Conservation (phyloP, 2,113 vertebrate species). For the Saccopteryx bilineata region DNA sequence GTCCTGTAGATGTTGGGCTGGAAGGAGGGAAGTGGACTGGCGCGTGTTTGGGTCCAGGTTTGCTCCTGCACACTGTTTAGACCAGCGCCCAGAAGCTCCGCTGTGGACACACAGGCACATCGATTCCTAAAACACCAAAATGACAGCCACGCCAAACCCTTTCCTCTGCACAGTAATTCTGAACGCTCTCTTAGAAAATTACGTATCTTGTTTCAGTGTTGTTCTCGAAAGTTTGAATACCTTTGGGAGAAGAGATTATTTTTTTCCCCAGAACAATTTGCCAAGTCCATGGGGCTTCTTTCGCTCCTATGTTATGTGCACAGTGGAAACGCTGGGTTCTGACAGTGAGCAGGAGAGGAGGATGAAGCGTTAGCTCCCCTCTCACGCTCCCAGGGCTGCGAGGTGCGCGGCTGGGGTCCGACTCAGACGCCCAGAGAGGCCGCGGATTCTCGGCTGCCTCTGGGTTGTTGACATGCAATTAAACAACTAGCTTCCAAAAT, state of each 20-base stretch:
- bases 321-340: background rate
- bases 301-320: background rate
- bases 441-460: background rate
- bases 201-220: background rate
- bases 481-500: background rate
- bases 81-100: background rate
- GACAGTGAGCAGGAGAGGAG: background rate
- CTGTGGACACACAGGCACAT: background rate
- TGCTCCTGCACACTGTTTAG: background rate
- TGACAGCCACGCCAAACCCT: background rate
- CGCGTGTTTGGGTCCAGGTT: background rate
- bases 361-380: background rate
- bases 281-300: background rate
- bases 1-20: background rate
- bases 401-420: background rate
- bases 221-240: constrained; percentile 42
- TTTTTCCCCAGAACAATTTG: constrained; percentile 55
- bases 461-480: background rate
- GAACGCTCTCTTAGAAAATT: constrained; percentile 13
- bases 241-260: background rate
- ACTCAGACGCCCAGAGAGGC: background rate
- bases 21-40: background rate
- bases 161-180: background rate
- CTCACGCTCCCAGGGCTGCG: background rate
- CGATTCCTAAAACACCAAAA: background rate